phyloP scores from a whole-genome alignment of 2,888 invertebrate genomes.

The Entomobrya proxima region DNA sequence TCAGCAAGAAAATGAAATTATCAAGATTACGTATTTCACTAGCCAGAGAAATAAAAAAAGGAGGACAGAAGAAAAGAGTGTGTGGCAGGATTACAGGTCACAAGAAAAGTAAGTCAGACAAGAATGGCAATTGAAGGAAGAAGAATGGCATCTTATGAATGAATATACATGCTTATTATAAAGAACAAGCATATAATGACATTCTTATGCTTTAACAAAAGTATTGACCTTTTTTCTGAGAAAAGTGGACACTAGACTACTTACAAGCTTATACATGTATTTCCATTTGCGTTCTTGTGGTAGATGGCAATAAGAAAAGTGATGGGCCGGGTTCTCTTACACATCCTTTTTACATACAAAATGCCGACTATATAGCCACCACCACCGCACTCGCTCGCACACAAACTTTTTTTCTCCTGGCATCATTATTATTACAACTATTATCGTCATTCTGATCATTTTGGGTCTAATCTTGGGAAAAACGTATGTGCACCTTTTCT shows the following conservation, averaged over 20 bases:
- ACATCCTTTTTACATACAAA: too few species aligned
- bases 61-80: background rate
- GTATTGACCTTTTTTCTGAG: background rate
- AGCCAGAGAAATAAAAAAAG: background rate
- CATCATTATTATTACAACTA: constrained; percentile 51
- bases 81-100: background rate
- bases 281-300: background rate
- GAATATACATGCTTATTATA: background rate
- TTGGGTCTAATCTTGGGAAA: constrained; percentile 50
- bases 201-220: background rate
- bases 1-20: constrained; percentile 61
- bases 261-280: background rate
- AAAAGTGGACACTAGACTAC: too few species aligned
- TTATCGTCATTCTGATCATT: constrained; percentile 57
- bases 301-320: background rate
- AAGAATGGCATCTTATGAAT: background rate
- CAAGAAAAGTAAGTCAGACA: background rate
- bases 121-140: background rate
- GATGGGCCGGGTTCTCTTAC: background rate
- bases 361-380: too few species aligned
- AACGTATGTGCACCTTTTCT: constrained; percentile 50
- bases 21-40: constrained; percentile 52
- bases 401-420: too few species aligned
- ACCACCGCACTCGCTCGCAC: constrained; percentile 33
- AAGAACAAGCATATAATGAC: background rate